Evolutionary conservation across 2,797 vertebrate genomes (phyloP).

Genomic region (Mus minutoides): DNA sequence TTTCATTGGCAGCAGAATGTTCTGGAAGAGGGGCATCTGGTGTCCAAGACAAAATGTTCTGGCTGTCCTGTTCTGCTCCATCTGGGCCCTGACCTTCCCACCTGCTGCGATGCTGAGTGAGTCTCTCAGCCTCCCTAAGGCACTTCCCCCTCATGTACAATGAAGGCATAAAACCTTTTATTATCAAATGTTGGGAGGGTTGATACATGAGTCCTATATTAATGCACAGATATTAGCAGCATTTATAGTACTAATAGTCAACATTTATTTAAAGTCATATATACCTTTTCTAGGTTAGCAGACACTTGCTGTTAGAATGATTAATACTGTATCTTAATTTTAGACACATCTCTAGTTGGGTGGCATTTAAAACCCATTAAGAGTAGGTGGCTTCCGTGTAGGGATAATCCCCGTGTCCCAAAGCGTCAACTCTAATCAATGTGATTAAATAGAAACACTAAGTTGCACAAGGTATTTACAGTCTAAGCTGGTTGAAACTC

Average conservation of each 20-base stretch:
- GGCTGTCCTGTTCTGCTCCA: fast-evolving
- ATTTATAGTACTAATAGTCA: background rate
- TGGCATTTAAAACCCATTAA: constrained; percentile 29
- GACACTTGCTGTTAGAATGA: background rate
- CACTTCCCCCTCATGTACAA: background rate
- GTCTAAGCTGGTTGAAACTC: constrained; percentile 36
- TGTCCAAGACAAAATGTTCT: background rate
- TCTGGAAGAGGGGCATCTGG: background rate
- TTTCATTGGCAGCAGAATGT: background rate
- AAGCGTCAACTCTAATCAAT: background rate
- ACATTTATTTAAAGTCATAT: background rate
- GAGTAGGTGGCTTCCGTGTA: background rate
- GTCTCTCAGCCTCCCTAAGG: background rate
- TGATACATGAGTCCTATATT: background rate
- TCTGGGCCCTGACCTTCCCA: background rate
- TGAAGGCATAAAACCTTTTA: background rate
- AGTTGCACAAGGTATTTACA: background rate
- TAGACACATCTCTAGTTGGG: background rate
- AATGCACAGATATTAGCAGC: background rate
- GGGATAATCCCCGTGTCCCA: background rate
- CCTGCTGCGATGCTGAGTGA: background rate
- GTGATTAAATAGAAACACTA: background rate
- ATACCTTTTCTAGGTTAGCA: background rate
- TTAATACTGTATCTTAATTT: constrained; percentile 17
- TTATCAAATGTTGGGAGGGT: background rate